Conservation (phyloP, 1,140 invertebrate genomes). For the Acromyrmex heyeri region DNA sequence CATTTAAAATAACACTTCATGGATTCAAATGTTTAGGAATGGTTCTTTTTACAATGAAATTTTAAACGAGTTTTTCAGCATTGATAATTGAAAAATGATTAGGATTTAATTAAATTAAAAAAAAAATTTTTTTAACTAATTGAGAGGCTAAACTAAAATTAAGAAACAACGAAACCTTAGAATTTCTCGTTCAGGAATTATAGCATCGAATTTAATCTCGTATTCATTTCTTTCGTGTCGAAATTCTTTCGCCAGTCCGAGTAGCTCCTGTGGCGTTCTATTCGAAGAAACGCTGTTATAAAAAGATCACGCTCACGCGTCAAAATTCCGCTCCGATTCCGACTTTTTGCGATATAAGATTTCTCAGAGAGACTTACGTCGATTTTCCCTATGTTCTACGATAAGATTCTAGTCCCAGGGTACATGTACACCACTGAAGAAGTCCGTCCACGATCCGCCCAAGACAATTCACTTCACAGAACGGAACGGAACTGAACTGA, state of each 20-base stretch:
- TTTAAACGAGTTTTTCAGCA: neutral
- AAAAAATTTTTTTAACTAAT: neutral
- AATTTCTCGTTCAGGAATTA: too few species aligned
- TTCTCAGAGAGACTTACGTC: slow-evolving; percentile 69
- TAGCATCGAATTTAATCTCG: neutral
- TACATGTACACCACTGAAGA: slow-evolving; percentile 72
- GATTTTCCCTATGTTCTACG: slow-evolving; percentile 73
- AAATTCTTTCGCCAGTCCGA: neutral
- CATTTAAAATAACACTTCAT: neutral
- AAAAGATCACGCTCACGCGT: neutral
- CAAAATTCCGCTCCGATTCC: neutral
- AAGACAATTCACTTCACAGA: slow-evolving; percentile 70
- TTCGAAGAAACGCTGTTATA: neutral
- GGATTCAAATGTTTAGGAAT: neutral
- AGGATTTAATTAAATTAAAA: neutral
- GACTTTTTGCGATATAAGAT: neutral
- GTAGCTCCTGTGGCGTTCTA: neutral
- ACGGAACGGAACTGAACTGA: slow-evolving; percentile 25
- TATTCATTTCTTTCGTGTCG: neutral
- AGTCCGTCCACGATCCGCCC: slow-evolving; percentile 20
- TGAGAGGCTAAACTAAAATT: too few species aligned
- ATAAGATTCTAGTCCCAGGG: slow-evolving; percentile 61
- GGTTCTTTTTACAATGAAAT: neutral
- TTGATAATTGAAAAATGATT: neutral
- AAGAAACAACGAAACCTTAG: too few species aligned